These are phyloP conservation scores for Lycorma delicatula DNA, from an alignment of 1,140 invertebrate species.

Conservation along the genomic window DNA sequence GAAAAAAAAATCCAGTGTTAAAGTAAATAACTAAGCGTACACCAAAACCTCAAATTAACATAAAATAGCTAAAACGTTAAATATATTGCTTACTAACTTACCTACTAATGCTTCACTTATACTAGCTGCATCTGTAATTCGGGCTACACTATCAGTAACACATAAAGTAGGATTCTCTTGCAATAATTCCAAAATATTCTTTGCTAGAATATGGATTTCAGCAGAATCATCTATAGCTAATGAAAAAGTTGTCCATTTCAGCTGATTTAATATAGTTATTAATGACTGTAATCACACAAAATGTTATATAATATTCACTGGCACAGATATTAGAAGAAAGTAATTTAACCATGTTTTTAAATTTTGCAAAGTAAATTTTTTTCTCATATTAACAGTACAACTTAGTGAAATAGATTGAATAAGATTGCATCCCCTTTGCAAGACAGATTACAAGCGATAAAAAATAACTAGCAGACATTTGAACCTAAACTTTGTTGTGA, in stretches of 20 bases:
- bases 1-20: no score
- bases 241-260: constrained; percentile 1
- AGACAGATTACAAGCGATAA: no score
- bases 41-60: neutral
- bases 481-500: no score
- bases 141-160: neutral
- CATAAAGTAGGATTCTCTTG: neutral
- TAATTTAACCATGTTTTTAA: no score
- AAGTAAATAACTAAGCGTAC: no score
- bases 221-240: neutral
- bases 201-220: neutral
- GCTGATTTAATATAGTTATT: neutral
- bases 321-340: no score
- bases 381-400: no score
- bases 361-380: no score
- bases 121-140: neutral
- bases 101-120: neutral
- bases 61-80: neutral
- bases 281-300: neutral
- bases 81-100: neutral
- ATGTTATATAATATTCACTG: no score
- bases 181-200: neutral
- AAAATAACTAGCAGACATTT: no score
- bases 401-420: no score
- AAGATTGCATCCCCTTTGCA: no score